Evolutionary conservation across 2,888 invertebrate genomes (phyloP), one percentile per base, ranked within the genome.

Genomic region (Bombyx huttoni): DNA sequence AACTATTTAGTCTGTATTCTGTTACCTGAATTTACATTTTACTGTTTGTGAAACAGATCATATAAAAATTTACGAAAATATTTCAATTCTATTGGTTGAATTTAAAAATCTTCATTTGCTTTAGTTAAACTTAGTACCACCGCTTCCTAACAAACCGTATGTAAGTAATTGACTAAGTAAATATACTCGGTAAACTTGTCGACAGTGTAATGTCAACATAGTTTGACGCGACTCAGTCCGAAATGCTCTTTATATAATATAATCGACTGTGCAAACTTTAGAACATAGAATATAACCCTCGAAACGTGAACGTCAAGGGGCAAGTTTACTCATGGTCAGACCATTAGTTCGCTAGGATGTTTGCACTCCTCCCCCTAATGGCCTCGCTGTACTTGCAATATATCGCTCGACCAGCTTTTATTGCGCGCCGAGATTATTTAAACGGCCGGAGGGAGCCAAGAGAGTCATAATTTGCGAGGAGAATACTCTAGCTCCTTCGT

Each of bases 391-490:
- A 72, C 75, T 70, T 64, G 75, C 73, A 70, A 76, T 78, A 75
- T 77, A 79, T 78, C 63, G 75, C 68, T 58, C 52, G 54, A 55
- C 49, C 59, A 54, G 64, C 62, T 64, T 69, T 70, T 70, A 72
- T 68, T 68, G 67, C 70, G 58, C 58, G 60, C 63, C 61, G 67
- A 77, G 77, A 78, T 79, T 80, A 80, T 78, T 75, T 80, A 78
- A 78, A 78, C 77, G 73, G 73, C 71, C 64, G 54, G 62, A 62
- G 64, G 60, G 66, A 61, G 54, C 52, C 49, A 55, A 52, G 52
- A 54, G 61, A 63, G 71, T 67, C 66, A 78, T 78, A 75, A 78
- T 70, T 78, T 64, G 63, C 59, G 60, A 64, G 64, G 59, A 65
- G 63, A 65, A 24, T 24, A 24, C 24, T 24, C 59, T 51, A 55